Conservation (phyloP, 2,113 vertebrate genomes). For the Choloepus hoffmanni region DNA sequence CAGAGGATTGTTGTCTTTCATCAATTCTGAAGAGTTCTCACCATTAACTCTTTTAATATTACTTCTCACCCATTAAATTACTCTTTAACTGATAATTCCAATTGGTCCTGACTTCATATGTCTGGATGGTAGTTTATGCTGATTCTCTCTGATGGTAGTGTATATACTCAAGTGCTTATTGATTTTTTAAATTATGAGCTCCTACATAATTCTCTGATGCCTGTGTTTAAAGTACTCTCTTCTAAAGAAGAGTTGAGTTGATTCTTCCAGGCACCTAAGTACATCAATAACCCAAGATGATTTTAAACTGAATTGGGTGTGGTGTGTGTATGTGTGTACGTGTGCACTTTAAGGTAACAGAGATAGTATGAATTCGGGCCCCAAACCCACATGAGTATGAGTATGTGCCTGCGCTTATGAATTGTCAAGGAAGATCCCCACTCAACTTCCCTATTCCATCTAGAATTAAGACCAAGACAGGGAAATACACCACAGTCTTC, state of each 20-base stretch:
- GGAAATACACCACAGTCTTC: background rate
- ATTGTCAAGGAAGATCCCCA: background rate
- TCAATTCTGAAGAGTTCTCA: slow-evolving; percentile 6
- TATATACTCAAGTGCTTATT: background rate
- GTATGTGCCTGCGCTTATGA: background rate
- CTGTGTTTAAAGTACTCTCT: background rate
- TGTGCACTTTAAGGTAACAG: background rate
- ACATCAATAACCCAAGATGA: background rate
- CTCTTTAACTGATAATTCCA: background rate
- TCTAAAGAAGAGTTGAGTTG: background rate
- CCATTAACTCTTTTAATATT: background rate
- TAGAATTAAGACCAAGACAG: background rate
- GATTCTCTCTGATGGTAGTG: background rate
- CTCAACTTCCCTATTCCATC: background rate
- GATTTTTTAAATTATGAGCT: background rate
- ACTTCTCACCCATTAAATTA: background rate
- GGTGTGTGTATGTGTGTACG: too few relatives aligned
- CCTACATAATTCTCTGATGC: background rate
- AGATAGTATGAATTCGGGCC: background rate
- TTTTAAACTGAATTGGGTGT: background rate
- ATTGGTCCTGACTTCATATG: background rate
- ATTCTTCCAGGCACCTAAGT: background rate
- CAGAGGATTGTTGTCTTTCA: background rate
- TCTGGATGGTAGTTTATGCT: background rate
- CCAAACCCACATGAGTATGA: background rate